phyloP scores from a whole-genome alignment of 2,888 invertebrate genomes.

The Altica lythri region DNA sequence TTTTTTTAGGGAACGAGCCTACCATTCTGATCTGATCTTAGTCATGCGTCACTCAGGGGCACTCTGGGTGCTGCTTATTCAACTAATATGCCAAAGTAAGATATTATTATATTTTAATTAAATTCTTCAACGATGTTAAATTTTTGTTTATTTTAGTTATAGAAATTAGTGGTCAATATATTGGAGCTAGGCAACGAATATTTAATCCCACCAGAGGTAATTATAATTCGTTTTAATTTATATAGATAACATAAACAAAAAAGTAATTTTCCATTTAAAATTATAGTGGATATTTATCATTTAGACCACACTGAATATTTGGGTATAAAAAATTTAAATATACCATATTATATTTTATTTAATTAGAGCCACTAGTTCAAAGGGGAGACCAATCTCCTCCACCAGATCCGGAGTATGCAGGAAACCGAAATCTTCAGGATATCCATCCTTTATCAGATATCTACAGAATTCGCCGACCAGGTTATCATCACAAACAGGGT shows the following conservation, averaged over 20 bases:
- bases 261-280: background rate
- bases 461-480: slow-evolving; percentile 44
- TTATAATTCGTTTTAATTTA: background rate
- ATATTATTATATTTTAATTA: too few relatives aligned
- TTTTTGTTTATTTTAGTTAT: slow-evolving; percentile 24
- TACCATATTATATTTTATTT: slow-evolving; percentile 24
- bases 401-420: slow-evolving; percentile 47
- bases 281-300: slow-evolving; percentile 16
- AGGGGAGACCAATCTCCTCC: slow-evolving; percentile 55
- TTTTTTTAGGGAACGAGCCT: slow-evolving; percentile 15
- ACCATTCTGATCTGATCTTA: slow-evolving; percentile 5
- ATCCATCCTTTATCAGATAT: slow-evolving; percentile 52
- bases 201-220: slow-evolving; percentile 50
- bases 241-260: background rate
- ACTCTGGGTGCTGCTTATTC: slow-evolving; percentile 33
- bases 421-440: slow-evolving; percentile 43
- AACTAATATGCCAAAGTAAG: slow-evolving; percentile 37
- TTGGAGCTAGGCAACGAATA: slow-evolving; percentile 44
- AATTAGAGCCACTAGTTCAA: slow-evolving; percentile 44
- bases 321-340: too few relatives aligned
- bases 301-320: slow-evolving; percentile 18
- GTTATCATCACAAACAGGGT: slow-evolving; percentile 43
- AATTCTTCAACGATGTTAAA: background rate
- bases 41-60: slow-evolving; percentile 32
- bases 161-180: slow-evolving; percentile 36